Conservation (phyloP, 2,113 vertebrate genomes). For the Dromas ardeola region DNA sequence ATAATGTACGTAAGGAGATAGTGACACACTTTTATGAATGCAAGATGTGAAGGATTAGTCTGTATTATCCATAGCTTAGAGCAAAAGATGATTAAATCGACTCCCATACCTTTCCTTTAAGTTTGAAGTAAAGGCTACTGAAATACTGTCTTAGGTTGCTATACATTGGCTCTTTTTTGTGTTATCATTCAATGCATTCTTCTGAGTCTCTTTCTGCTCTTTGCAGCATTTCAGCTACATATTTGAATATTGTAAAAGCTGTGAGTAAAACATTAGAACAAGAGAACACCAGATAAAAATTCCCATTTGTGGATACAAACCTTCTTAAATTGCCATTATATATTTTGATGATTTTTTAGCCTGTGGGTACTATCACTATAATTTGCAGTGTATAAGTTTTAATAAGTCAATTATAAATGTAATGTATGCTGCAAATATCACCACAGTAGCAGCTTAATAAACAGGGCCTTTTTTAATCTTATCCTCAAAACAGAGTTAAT, state of each 20-base stretch:
- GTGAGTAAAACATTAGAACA: conserved; percentile 67
- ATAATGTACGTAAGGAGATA: neutral
- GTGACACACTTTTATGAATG: neutral
- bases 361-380: conserved; percentile 76
- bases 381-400: conserved; percentile 77
- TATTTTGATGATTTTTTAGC: conserved; percentile 81
- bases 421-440: conserved; percentile 73
- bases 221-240: conserved; percentile 21
- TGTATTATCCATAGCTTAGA: neutral
- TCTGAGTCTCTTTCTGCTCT: neutral
- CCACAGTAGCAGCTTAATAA: conserved; percentile 73
- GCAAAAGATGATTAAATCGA: neutral
- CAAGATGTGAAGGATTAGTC: neutral
- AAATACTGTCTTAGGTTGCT: neutral
- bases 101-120: neutral
- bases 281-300: conserved; percentile 64
- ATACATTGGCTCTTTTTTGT: neutral
- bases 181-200: neutral
- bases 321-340: conserved; percentile 75
- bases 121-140: neutral
- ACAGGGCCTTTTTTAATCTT: conserved; percentile 63
- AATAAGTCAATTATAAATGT: conserved; percentile 83
- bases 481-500: conserved; percentile 77
- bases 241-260: conserved; percentile 51
- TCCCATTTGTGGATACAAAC: conserved; percentile 73